Conservation (phyloP, 2,888 invertebrate genomes). For the Tridacna crocea region DNA sequence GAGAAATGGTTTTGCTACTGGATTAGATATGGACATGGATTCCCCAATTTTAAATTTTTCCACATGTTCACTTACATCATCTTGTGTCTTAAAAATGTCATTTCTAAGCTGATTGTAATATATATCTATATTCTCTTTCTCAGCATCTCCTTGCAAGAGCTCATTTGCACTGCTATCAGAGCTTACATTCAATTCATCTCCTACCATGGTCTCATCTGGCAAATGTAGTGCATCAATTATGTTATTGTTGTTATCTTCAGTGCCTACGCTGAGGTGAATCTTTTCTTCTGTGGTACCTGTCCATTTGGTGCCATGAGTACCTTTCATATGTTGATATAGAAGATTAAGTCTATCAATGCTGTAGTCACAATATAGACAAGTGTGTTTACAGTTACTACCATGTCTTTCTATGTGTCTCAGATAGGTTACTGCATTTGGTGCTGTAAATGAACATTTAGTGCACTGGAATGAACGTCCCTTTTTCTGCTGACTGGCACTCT, state of each 20-base stretch:
- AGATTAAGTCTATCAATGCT: slow-evolving; percentile 79
- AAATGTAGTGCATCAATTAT: slow-evolving; percentile 45
- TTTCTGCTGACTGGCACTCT: slow-evolving; percentile 71
- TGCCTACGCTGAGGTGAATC: slow-evolving; percentile 54
- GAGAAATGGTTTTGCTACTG: slow-evolving; percentile 85
- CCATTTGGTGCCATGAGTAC: slow-evolving; percentile 74
- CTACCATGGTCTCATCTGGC: slow-evolving; percentile 33
- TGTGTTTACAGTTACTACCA: slow-evolving; percentile 78
- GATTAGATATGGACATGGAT: slow-evolving; percentile 82
- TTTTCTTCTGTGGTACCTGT: slow-evolving; percentile 69
- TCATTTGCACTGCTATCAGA: slow-evolving; percentile 57
- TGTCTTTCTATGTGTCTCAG: slow-evolving; percentile 77
- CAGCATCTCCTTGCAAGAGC: slow-evolving; percentile 42
- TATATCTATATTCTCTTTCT: background rate
- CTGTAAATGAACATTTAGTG: slow-evolving; percentile 78
- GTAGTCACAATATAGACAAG: slow-evolving; percentile 81
- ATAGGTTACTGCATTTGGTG: slow-evolving; percentile 74
- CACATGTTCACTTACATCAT: background rate
- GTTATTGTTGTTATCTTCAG: slow-evolving; percentile 61
- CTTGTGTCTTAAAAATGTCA: slow-evolving; percentile 10
- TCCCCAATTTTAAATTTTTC: background rate
- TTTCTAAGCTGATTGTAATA: background rate
- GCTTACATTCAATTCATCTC: slow-evolving; percentile 51
- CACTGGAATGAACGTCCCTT: slow-evolving; percentile 74
- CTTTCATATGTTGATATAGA: slow-evolving; percentile 80